Evolutionary conservation across 92 coral and sea anemone genomes (phyloP), one percentile per base, ranked within the genome.

Genomic region (Zoanthus sansibaricus): DNA sequence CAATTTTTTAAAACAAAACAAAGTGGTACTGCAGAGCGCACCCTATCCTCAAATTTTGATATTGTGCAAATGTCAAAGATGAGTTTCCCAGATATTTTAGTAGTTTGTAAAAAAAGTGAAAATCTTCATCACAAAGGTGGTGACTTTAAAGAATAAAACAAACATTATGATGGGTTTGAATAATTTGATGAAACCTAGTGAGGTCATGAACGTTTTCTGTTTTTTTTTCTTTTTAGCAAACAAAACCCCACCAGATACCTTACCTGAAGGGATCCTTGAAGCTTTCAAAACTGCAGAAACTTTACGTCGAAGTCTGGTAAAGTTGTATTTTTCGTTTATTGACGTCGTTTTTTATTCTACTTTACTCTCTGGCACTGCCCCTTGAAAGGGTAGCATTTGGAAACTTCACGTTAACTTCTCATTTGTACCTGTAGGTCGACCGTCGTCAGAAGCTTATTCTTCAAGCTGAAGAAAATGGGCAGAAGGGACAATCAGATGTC

Each of bases 211-310:
- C 55, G 55, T 49, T 49, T 25, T 44, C n/a, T 83, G 17, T 32
- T 31, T 20, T 44, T 71, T 31, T 25, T 42, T 6, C 31, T 47
- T 73, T 90, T 48, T 75, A 97, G 99, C 99, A 11, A 95, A 90
- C 37, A 88, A 91, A 42, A 95, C 98, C 0, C 99, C 99, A 9
- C 99, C 99, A 9, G 99, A 97, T 71, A 46, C 92, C 10, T 90
- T 95, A 42, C 97, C 99, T 31, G 87, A 83, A 62, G 99, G 99
- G 25, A 92, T 97, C 75, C 91, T 87, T 82, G 99, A 97, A 62
- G 99, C 99, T 0, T 95, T 91, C 76, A 82, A 88, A 78, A 92
- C 96, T 31, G 98, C 99, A 8, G 99, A 97, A 87, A 95, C 99
- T 6, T 88, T 95, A 64, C 91, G 99, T 72, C 90, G 95, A 79